phyloP scores from a whole-genome alignment of 1,140 invertebrate genomes.

The Pinna nobilis region DNA sequence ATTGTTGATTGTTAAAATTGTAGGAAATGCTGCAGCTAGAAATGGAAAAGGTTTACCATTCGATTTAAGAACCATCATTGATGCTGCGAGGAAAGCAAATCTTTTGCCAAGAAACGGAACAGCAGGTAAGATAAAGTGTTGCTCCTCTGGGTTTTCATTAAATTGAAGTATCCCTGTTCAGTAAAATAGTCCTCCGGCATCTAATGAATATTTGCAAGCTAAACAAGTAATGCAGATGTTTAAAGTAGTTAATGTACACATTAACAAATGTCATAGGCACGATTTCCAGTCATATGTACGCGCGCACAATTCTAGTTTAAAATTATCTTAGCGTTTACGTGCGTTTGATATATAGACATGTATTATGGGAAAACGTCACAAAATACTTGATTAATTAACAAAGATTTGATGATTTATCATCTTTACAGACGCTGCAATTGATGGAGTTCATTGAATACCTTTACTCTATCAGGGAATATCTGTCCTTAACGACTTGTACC shows the following conservation, averaged over 20 bases:
- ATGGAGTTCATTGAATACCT: too few species aligned
- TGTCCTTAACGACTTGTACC: too few species aligned
- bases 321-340: too few species aligned
- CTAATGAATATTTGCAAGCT: neutral
- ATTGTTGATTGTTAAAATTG: neutral
- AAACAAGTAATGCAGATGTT: neutral
- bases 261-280: too few species aligned
- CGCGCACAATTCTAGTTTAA: too few species aligned
- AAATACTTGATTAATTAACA: too few species aligned
- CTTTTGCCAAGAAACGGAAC: slow-evolving; percentile 21
- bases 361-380: too few species aligned
- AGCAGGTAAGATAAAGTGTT: slow-evolving; percentile 12
- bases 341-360: too few species aligned
- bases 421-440: too few species aligned
- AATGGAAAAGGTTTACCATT: slow-evolving; percentile 1
- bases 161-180: neutral
- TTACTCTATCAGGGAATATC: too few species aligned
- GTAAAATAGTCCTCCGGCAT: neutral
- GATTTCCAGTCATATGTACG: too few species aligned
- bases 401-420: too few species aligned
- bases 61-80: slow-evolving; percentile 19
- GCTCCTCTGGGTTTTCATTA: neutral
- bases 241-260: neutral
- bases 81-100: slow-evolving; percentile 23
- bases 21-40: neutral